phyloP scores from a whole-genome alignment of 2,888 invertebrate species.

The Thecocarcelia acutangulata region DNA sequence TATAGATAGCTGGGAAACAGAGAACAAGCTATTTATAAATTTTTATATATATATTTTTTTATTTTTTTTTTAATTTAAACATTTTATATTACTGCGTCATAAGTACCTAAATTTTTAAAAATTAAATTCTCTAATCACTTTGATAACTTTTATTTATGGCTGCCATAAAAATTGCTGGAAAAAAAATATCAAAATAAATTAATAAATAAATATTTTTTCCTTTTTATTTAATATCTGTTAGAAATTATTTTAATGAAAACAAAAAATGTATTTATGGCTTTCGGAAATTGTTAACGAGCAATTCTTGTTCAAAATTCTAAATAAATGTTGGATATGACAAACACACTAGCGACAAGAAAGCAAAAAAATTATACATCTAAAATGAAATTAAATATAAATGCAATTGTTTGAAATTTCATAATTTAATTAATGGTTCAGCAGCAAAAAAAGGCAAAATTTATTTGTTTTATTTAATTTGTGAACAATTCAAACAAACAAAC shows the following conservation, averaged over 20 bases:
- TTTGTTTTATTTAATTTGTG: conserved; percentile 10
- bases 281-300: conserved; percentile 52
- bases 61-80: too few species aligned
- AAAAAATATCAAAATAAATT: conserved; percentile 24
- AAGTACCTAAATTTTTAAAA: not conserved
- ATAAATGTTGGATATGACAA: conserved; percentile 26
- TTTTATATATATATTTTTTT: too few species aligned
- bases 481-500: too few species aligned
- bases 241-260: conserved; percentile 38
- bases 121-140: conserved; percentile 1
- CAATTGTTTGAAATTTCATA: conserved; percentile 36
- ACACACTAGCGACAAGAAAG: not conserved
- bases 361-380: not conserved
- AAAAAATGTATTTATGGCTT: conserved; percentile 36
- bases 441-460: conserved; percentile 2
- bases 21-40: too few species aligned
- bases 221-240: conserved; percentile 13
- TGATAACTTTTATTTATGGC: conserved; percentile 31
- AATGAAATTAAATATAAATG: conserved; percentile 6
- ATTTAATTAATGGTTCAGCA: conserved; percentile 17
- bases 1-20: too few species aligned
- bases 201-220: not conserved
- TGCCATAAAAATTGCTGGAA: not conserved
- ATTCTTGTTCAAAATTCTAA: conserved; percentile 16
- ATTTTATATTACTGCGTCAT: too few species aligned